Evolutionary conservation across 2,888 invertebrate species (phyloP).

Genomic region (Cheilosia vulpina): DNA sequence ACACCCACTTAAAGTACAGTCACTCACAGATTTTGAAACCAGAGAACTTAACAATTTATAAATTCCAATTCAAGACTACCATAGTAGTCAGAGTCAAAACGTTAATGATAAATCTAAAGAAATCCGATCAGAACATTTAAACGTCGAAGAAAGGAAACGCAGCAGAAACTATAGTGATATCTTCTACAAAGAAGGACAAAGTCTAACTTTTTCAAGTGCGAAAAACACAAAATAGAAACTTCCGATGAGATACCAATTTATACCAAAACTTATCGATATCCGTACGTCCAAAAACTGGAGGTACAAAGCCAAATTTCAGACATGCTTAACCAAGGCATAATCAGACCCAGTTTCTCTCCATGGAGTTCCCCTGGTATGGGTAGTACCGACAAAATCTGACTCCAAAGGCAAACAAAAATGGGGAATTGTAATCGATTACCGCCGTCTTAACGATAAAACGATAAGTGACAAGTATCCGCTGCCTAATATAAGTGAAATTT

Average conservation of each 20-base stretch:
- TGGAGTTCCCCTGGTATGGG: conserved; percentile 6
- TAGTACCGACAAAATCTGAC: no score
- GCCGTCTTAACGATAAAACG: no score
- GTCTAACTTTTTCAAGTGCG: conserved; percentile 17
- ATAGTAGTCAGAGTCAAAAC: conserved; percentile 4
- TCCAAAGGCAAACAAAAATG: no score
- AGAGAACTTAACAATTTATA: conserved; percentile 24
- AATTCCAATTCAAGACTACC: conserved; percentile 1
- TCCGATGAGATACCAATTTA: conserved; percentile 17
- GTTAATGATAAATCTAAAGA: not conserved
- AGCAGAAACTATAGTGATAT: conserved; percentile 20
- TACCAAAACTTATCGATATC: conserved; percentile 18
- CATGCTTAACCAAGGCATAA: conserved; percentile 38
- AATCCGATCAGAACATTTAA: conserved; percentile 16
- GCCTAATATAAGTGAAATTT: no score
- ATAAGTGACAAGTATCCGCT: no score
- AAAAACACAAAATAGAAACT: conserved; percentile 25
- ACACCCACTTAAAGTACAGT: conserved; percentile 25
- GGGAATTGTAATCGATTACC: no score
- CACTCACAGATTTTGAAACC: conserved; percentile 3
- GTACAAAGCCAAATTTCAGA: conserved; percentile 29
- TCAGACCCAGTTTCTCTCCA: conserved; percentile 40
- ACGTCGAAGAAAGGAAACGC: not conserved
- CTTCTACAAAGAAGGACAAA: conserved; percentile 26
- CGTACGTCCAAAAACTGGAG: conserved; percentile 35